A percentile compares a stretch with the other conserved stretches of the same genome.
phyloP scores from a whole-genome alignment of 2,113 vertebrate genomes.

The Corythoichthys haematopterus region DNA sequence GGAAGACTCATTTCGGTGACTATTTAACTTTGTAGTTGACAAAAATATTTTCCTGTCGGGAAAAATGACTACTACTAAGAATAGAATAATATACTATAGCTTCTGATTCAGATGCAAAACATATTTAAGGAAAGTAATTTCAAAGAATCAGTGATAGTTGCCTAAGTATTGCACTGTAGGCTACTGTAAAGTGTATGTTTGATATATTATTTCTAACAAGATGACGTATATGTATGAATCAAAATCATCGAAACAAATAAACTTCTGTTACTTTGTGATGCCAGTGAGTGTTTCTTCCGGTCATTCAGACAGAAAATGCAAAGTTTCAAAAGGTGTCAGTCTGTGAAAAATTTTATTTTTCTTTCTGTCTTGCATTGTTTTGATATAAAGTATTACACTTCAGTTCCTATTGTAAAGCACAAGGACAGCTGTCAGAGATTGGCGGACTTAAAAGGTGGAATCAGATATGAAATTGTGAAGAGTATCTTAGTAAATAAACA shows the following conservation, averaged over 20 bases:
- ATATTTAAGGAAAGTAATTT: too few species aligned
- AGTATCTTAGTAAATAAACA: constrained; percentile 19
- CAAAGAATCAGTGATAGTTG: too few species aligned
- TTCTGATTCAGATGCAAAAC: background rate
- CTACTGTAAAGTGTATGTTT: too few species aligned
- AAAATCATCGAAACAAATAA: too few species aligned
- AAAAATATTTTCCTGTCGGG: too few species aligned
- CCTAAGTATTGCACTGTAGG: too few species aligned
- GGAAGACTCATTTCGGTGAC: background rate
- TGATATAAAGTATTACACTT: constrained; percentile 28
- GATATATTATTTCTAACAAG: too few species aligned
- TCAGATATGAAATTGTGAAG: constrained; percentile 10
- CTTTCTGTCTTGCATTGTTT: background rate
- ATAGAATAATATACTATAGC: too few species aligned
- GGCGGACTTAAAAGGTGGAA: constrained; percentile 23
- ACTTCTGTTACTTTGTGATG: background rate
- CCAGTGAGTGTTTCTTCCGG: constrained; percentile 6
- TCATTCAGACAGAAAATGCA: background rate
- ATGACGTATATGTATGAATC: too few species aligned
- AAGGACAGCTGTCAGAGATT: constrained; percentile 41
- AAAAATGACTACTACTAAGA: too few species aligned
- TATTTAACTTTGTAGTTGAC: background rate
- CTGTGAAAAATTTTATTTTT: constrained; percentile 16
- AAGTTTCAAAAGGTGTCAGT: constrained; percentile 19
- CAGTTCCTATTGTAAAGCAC: constrained; percentile 21